phyloP scores from a whole-genome alignment of 1,140 invertebrate species.

The Pseudachorutes palmiensis region DNA sequence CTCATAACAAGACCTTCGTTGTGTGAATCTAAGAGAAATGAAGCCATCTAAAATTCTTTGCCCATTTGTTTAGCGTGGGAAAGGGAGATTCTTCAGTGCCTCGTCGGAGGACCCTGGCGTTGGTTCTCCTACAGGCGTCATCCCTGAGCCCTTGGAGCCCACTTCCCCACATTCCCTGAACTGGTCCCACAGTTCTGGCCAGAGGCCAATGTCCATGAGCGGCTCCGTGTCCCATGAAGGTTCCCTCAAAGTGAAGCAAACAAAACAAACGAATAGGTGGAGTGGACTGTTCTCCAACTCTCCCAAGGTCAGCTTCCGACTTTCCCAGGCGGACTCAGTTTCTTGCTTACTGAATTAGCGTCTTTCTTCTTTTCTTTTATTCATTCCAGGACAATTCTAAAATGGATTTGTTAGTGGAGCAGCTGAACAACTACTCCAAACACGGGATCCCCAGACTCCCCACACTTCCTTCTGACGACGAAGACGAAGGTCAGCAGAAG shows the following conservation, averaged over 20 bases:
- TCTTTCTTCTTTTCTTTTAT: not conserved
- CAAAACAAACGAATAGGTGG: constrained; percentile 53
- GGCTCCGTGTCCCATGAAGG: constrained; percentile 42
- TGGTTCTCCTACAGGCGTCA: constrained; percentile 45
- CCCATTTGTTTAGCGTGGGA: constrained; percentile 38
- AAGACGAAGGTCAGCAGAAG: constrained; percentile 45
- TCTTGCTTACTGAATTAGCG: not conserved
- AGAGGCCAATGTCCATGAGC: constrained; percentile 38
- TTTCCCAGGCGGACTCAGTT: not conserved
- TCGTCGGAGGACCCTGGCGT: no score
- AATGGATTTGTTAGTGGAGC: constrained; percentile 55
- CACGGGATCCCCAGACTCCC: constrained; percentile 57
- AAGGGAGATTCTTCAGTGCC: constrained; percentile 53
- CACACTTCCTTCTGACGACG: constrained; percentile 39
- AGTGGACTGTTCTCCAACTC: constrained; percentile 56
- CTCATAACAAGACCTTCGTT: not conserved
- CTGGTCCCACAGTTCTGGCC: not conserved
- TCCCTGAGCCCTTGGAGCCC: not conserved
- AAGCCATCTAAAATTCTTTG: not conserved
- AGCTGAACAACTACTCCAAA: constrained; percentile 58
- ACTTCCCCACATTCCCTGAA: not conserved
- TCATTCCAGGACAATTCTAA: constrained; percentile 47
- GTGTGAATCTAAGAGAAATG: not conserved
- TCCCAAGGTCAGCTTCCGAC: constrained; percentile 46
- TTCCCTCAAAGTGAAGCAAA: constrained; percentile 46